phyloP scores from a whole-genome alignment of 2,113 vertebrate species.

The Peromyscus maniculatus region DNA sequence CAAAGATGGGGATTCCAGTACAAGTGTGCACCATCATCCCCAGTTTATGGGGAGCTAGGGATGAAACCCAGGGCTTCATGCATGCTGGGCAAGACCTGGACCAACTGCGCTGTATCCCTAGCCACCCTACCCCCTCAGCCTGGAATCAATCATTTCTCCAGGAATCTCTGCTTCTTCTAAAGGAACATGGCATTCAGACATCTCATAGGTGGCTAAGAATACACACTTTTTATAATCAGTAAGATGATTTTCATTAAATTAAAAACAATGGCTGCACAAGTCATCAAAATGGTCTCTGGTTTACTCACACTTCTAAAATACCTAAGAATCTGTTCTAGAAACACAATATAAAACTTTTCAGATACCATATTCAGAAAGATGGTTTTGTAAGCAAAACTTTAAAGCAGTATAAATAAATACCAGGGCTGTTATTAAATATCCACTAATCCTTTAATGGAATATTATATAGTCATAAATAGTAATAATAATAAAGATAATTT shows the following conservation, averaged over 20 bases:
- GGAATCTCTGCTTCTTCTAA: slow-evolving; percentile 37
- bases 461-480: background rate
- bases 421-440: background rate
- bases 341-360: slow-evolving; percentile 5
- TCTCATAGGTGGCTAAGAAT: slow-evolving; percentile 16
- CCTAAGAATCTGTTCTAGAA: slow-evolving; percentile 52
- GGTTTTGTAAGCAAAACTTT: slow-evolving; percentile 28
- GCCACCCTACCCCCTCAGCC: background rate
- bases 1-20: background rate
- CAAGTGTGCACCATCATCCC: background rate
- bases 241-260: slow-evolving; percentile 35
- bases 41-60: background rate
- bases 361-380: background rate
- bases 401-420: slow-evolving; percentile 17
- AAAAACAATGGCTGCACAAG: slow-evolving; percentile 6
- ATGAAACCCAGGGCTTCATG: background rate
- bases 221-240: slow-evolving; percentile 27
- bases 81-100: background rate
- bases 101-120: background rate
- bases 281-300: slow-evolving; percentile 46
- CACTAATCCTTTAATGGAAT: slow-evolving; percentile 11
- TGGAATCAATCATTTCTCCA: background rate
- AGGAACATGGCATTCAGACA: background rate
- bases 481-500: background rate
- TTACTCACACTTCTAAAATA: slow-evolving; percentile 8